Evolutionary conservation across 2,797 vertebrate species (phyloP).

Genomic region (Centropyge bicolor): DNA sequence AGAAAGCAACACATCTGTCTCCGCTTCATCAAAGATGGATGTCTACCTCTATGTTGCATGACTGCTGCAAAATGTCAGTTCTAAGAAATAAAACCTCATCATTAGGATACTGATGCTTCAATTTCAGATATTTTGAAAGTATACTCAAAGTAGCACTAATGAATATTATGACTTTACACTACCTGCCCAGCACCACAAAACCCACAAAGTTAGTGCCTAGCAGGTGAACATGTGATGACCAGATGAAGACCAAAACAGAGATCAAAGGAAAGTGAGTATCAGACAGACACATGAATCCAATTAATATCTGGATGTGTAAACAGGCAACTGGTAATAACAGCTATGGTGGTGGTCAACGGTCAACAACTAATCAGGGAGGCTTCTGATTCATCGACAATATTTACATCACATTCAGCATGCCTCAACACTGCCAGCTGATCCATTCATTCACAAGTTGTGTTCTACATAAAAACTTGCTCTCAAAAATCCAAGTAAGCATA

Average conservation of each 20-base stretch:
- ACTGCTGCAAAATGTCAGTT: background rate
- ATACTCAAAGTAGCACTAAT: background rate
- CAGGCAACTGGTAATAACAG: background rate
- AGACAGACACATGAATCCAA: background rate
- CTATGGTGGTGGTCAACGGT: background rate
- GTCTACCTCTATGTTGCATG: background rate
- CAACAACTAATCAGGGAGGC: background rate
- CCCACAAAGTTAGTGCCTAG: background rate
- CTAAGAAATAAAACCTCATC: background rate
- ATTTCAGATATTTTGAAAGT: background rate
- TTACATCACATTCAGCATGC: background rate
- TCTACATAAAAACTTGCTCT: constrained; percentile 10
- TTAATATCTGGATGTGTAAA: background rate
- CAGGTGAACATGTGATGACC: background rate
- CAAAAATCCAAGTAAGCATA: constrained; percentile 1
- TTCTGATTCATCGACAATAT: background rate
- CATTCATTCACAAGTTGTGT: background rate
- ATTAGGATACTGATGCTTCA: background rate
- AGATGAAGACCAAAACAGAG: background rate
- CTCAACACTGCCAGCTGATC: background rate
- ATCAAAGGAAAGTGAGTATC: background rate
- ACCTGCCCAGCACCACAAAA: background rate
- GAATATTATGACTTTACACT: background rate
- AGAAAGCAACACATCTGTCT: background rate
- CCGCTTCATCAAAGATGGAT: background rate